Evolutionary conservation across 1,140 invertebrate species (phyloP).

Genomic region (Oncopeltus fasciatus): DNA sequence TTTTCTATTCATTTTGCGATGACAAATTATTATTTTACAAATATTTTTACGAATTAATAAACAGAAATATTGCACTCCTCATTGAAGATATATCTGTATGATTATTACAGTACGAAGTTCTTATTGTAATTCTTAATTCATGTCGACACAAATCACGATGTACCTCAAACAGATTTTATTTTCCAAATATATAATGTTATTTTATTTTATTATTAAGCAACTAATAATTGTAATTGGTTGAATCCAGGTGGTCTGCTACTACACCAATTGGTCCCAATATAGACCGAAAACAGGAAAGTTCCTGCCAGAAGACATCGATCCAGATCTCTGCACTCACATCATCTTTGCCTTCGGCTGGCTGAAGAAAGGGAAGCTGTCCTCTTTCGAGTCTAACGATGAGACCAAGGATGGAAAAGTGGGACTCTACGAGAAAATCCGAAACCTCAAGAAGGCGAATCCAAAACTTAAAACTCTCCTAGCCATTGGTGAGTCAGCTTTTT

Average conservation of each 20-base stretch:
- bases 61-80: too few relatives aligned
- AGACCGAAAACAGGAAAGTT: slow-evolving; percentile 85
- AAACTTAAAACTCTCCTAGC: slow-evolving; percentile 78
- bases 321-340: slow-evolving; percentile 87
- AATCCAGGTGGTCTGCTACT: slow-evolving; percentile 77
- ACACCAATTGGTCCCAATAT: slow-evolving; percentile 96
- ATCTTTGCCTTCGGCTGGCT: slow-evolving; percentile 94
- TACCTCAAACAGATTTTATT: too few relatives aligned
- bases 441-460: slow-evolving; percentile 75
- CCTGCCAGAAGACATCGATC: slow-evolving; percentile 84
- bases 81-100: too few relatives aligned
- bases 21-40: too few relatives aligned
- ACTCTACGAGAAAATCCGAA: slow-evolving; percentile 70
- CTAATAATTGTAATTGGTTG: background rate
- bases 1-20: too few relatives aligned
- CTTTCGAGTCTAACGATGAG: slow-evolving; percentile 84
- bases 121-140: too few relatives aligned
- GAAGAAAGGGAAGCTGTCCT: slow-evolving; percentile 83
- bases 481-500: slow-evolving; percentile 75
- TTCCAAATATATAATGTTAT: too few relatives aligned
- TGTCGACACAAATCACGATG: too few relatives aligned
- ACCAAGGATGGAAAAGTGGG: slow-evolving; percentile 83
- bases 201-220: too few relatives aligned
- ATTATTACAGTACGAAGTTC: too few relatives aligned
- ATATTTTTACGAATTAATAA: too few relatives aligned